phyloP scores from a whole-genome alignment of 2,797 vertebrate species.

The Sardinella longiceps region DNA sequence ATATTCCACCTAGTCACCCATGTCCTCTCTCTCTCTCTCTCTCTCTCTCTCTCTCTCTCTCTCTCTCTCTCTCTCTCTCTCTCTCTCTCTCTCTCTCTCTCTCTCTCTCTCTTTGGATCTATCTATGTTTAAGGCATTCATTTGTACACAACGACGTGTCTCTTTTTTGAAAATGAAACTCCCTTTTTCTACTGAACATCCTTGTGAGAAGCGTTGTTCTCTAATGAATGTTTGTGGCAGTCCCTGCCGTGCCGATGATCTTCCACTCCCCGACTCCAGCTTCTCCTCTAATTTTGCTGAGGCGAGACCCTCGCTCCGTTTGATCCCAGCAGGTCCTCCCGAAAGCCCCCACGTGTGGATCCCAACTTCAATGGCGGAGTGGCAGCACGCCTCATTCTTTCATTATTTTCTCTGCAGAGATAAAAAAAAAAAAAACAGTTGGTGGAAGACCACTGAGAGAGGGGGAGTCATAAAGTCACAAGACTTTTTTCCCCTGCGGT shows the following conservation, averaged over 20 bases:
- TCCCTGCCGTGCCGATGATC: conserved; percentile 64
- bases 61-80: not conserved
- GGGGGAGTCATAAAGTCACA: conserved; percentile 16
- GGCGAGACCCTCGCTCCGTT: conserved; percentile 73
- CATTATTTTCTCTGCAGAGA: conserved; percentile 79
- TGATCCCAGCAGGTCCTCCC: conserved; percentile 78
- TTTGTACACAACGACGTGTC: not conserved
- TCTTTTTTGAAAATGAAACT: not conserved
- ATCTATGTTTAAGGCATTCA: not conserved
- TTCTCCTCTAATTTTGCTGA: conserved; percentile 73
- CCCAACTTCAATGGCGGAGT: conserved; percentile 80
- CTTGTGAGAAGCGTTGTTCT: conserved; percentile 47
- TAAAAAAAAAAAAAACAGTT: conserved; percentile 50
- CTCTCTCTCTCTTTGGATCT: not conserved
- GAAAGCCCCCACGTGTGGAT: conserved; percentile 66
- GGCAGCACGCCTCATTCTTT: conserved; percentile 77
- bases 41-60: too few relatives aligned
- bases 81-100: not conserved
- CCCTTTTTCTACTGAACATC: not conserved
- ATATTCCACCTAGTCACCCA: not conserved
- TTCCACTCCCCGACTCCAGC: conserved; percentile 55
- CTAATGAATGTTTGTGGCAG: conserved; percentile 63
- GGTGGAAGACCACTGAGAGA: not conserved
- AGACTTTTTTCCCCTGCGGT: not conserved
- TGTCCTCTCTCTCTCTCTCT: not conserved